Conservation (phyloP, 2,888 invertebrate genomes). For the Hyles lineata region DNA sequence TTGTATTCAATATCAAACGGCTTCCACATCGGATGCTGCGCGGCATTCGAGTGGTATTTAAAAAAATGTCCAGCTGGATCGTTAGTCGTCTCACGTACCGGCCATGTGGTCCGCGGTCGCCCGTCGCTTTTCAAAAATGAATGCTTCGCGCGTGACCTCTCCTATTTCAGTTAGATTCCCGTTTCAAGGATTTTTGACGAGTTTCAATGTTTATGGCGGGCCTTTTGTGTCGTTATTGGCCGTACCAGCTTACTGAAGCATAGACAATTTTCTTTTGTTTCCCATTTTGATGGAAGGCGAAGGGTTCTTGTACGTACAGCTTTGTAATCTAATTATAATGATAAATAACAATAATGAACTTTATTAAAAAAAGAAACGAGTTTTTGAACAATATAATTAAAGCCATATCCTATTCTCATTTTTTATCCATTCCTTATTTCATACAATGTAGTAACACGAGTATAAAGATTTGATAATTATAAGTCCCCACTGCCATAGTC, state of each 20-base stretch:
- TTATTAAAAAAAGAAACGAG: too few relatives aligned
- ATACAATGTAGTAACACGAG: neutral
- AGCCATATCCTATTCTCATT: too few relatives aligned
- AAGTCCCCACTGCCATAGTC: neutral
- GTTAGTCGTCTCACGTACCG: constrained; percentile 45
- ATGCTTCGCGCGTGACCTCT: constrained; percentile 49
- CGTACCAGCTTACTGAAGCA: neutral
- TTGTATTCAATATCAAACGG: constrained; percentile 25
- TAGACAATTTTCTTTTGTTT: neutral
- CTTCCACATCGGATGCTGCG: constrained; percentile 8
- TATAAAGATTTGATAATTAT: neutral
- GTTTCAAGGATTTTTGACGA: constrained; percentile 11
- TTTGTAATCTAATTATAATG: too few relatives aligned
- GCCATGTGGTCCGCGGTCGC: constrained; percentile 47
- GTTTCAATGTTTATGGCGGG: neutral
- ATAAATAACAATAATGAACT: too few relatives aligned
- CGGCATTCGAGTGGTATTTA: constrained; percentile 21
- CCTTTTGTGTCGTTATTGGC: neutral
- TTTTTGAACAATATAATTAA: too few relatives aligned
- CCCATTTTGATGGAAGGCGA: neutral
- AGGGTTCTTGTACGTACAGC: too few relatives aligned
- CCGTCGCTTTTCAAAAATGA: constrained; percentile 53
- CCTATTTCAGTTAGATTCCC: constrained; percentile 26
- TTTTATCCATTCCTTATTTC: too few relatives aligned
- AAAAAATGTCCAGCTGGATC: constrained; percentile 27